Base-by-base conservation (phyloP, 2,888 invertebrate genomes). In the Sinodicranocentrus sp. region DNA sequence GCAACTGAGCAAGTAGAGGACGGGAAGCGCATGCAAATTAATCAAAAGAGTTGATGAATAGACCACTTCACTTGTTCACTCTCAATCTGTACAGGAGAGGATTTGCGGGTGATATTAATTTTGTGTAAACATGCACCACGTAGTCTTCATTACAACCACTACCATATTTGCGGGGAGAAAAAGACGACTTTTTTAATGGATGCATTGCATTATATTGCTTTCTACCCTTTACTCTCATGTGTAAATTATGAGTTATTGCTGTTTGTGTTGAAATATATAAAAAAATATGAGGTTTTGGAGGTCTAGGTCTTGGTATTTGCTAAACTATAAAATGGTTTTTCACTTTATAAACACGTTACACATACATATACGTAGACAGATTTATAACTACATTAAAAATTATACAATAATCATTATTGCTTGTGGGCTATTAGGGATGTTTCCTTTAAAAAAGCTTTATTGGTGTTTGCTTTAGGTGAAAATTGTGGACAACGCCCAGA, bases 401-500 rank as follows among this genome's bases (percentile, higher is more conserved):
- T n/a, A n/a, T n/a, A n/a, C n/a, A n/a, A n/a, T n/a, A n/a, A n/a
- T n/a, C n/a, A n/a, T n/a, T n/a, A n/a, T n/a, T n/a, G n/a, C n/a
- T n/a, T n/a, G n/a, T n/a, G n/a, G n/a, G n/a, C n/a, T n/a, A n/a
- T n/a, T n/a, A n/a, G n/a, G n/a, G n/a, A n/a, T n/a, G n/a, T n/a
- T n/a, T n/a, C n/a, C n/a, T n/a, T n/a, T n/a, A n/a, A n/a, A n/a
- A n/a, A n/a, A n/a, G n/a, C 21, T 57, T 19, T 57, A 23, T 57
- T 52, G 65, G 65, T 65, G 54, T 78, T 39, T 70, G 48, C 73
- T 71, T 44, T 93, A 92, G n/a, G 89, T 95, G 57, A 93, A 93
- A 90, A 96, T 98, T 87, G 91, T 96, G 8, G 97, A 97, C 90
- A 94, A 94, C 59, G 94, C 92, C 0, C 90, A 93, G 2, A 95